Conservation (phyloP, 2,797 vertebrate genomes). For the Chanos chanos region DNA sequence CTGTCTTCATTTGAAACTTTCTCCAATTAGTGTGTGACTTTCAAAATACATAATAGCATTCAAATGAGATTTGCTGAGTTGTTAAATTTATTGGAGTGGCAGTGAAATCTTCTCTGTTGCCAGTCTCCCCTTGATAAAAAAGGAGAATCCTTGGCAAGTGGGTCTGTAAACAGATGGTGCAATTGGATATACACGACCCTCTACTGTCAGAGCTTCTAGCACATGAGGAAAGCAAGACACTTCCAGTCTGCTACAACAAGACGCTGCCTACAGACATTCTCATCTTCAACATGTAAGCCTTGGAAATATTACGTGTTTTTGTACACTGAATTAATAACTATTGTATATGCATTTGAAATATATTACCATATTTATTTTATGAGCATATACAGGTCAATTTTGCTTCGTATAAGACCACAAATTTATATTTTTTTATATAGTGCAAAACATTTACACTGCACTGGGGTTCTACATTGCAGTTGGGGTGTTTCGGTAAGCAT, state of each 20-base stretch:
- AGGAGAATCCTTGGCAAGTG: conserved; percentile 34
- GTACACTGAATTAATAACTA: conserved; percentile 12
- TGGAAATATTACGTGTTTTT: conserved; percentile 3
- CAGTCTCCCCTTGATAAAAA: conserved; percentile 5
- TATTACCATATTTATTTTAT: too few relatives aligned
- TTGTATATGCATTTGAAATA: too few relatives aligned
- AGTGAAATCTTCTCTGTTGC: conserved; percentile 12
- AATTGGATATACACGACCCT: conserved; percentile 26
- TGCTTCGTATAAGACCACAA: too few relatives aligned
- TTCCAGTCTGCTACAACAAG: not conserved
- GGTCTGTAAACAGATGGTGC: conserved; percentile 46
- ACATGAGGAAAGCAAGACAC: conserved; percentile 15
- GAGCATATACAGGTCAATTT: too few relatives aligned
- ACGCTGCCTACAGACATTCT: conserved; percentile 30
- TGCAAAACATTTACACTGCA: too few relatives aligned
- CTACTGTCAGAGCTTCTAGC: conserved; percentile 33
- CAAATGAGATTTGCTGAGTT: conserved; percentile 37
- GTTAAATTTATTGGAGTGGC: conserved; percentile 28
- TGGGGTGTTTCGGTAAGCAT: too few relatives aligned
- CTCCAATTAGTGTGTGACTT: conserved; percentile 31
- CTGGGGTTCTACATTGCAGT: too few relatives aligned
- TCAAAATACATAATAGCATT: conserved; percentile 8
- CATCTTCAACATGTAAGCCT: conserved; percentile 17
- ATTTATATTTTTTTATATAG: too few relatives aligned
- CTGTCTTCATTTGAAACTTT: conserved; percentile 47